A percentile compares a stretch with the other conserved stretches of the same genome.
phyloP scores from a whole-genome alignment of 2,797 vertebrate species.

The Sebastes nivosus region DNA sequence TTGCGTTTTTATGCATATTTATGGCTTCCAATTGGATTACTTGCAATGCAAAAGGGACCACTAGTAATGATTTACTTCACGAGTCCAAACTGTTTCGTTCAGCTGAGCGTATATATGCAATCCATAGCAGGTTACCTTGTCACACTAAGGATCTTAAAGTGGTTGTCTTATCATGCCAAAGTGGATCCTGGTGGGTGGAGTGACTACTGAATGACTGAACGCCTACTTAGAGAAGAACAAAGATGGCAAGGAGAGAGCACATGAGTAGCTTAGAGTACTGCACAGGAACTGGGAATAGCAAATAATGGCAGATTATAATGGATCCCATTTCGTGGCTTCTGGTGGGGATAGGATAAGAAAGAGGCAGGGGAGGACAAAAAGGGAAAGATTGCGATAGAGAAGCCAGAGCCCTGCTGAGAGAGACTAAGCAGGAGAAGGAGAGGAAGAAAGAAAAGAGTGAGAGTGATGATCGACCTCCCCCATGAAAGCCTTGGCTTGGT shows the following conservation, averaged over 20 bases:
- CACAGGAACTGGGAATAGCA: conserved; percentile 54
- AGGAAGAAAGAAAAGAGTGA: conserved; percentile 52
- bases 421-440: conserved; percentile 42
- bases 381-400: conserved; percentile 49
- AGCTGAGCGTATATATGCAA: background rate
- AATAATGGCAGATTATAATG: conserved; percentile 76
- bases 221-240: conserved; percentile 45
- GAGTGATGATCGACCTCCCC: conserved; percentile 65
- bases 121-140: conserved; percentile 13
- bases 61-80: background rate
- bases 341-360: conserved; percentile 57
- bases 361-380: conserved; percentile 50
- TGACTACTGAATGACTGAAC: conserved; percentile 36
- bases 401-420: conserved; percentile 53
- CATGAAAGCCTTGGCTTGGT: conserved; percentile 65
- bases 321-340: conserved; percentile 57
- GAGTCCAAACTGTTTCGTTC: background rate
- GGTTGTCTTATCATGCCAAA: conserved; percentile 26
- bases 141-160: conserved; percentile 46
- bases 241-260: conserved; percentile 52
- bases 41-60: background rate
- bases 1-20: background rate
- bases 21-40: background rate
- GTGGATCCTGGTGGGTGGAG: conserved; percentile 30
- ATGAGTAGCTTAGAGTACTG: conserved; percentile 50